phyloP scores from a whole-genome alignment of 2,888 invertebrate species.

The Folsomia manolachei region DNA sequence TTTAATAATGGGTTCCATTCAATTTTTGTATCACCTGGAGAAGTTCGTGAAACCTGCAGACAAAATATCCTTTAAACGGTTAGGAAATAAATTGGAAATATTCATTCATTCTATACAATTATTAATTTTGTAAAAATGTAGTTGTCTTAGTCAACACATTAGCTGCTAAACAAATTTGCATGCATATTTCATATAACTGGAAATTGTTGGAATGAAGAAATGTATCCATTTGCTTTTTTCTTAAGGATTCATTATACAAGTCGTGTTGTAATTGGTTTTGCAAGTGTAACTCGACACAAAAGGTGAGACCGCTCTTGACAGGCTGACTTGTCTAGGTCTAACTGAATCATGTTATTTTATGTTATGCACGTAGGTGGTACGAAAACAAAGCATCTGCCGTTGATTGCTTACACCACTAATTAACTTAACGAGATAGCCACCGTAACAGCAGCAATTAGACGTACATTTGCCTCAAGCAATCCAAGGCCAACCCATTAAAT shows the following conservation, averaged over 20 bases:
- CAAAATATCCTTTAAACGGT: no score
- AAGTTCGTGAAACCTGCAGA: neutral
- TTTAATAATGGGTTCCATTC: neutral
- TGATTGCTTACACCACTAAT: neutral
- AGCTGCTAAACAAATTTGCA: no score
- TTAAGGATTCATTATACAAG: no score
- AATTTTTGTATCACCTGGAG: neutral
- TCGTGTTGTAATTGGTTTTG: no score
- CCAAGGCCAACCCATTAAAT: neutral
- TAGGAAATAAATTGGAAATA: no score
- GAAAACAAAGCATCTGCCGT: conserved; percentile 9
- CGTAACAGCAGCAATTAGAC: neutral
- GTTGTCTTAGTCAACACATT: no score
- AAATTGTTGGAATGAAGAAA: no score
- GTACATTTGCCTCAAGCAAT: neutral
- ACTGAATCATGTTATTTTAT: neutral
- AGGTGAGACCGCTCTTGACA: neutral
- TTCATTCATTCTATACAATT: no score
- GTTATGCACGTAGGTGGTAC: neutral
- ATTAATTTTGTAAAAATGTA: no score
- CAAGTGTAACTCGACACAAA: neutral
- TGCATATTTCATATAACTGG: no score
- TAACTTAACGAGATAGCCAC: neutral
- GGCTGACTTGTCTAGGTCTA: no score
- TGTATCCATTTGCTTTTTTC: no score